These are phyloP conservation scores for Chionis minor DNA, from an alignment of 2,113 vertebrate species.

Conservation along the genomic window DNA sequence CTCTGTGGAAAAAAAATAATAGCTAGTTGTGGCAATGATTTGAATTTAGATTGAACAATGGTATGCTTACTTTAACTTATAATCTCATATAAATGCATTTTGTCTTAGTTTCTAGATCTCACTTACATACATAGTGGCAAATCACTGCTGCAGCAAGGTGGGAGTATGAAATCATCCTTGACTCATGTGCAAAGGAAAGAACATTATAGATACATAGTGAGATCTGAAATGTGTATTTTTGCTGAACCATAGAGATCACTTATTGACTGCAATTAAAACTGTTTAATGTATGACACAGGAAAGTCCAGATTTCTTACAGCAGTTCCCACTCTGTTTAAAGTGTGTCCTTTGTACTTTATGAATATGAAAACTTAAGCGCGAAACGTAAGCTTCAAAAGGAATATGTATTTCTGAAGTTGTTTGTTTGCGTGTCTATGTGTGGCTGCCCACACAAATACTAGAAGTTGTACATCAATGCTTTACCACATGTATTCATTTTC, in stretches of 20 bases:
- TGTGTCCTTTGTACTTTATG: neutral
- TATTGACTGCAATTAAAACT: neutral
- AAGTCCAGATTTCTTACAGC: neutral
- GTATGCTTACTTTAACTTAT: neutral
- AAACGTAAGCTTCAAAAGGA: neutral
- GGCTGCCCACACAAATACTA: neutral
- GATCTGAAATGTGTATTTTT: neutral
- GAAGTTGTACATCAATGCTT: neutral
- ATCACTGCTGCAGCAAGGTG: neutral
- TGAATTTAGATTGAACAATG: neutral
- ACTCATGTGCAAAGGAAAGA: neutral
- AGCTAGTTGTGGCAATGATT: neutral
- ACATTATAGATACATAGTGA: neutral
- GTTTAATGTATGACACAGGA: neutral
- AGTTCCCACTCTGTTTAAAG: neutral
- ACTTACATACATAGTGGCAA: neutral
- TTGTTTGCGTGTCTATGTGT: neutral
- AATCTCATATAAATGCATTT: neutral
- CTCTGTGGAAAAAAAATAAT: neutral
- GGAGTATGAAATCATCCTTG: neutral
- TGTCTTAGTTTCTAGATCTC: neutral
- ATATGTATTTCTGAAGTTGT: neutral
- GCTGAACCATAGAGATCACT: neutral
- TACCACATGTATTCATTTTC: neutral
- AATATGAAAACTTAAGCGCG: neutral